Evolutionary conservation across 2,888 invertebrate genomes (phyloP).

Genomic region (Drosophila affinis): DNA sequence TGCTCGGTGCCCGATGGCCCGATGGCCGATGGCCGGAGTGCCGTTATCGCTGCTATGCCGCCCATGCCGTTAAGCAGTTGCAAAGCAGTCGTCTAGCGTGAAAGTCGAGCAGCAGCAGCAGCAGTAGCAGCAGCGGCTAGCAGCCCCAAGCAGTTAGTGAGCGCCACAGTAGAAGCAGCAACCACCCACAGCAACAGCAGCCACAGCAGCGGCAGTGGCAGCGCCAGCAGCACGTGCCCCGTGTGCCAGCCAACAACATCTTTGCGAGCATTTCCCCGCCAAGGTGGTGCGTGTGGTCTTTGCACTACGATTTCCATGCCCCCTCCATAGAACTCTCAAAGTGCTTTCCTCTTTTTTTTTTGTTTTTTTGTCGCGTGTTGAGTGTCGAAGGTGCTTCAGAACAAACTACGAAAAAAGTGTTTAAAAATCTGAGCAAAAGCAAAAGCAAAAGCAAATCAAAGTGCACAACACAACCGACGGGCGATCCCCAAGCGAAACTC

Average conservation of each 20-base stretch:
- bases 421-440: background rate
- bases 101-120: conserved; percentile 60
- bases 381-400: conserved; percentile 42
- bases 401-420: conserved; percentile 19
- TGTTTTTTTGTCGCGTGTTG: conserved; percentile 45
- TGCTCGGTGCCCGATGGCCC: background rate
- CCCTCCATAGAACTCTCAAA: conserved; percentile 9
- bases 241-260: conserved; percentile 25
- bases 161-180: conserved; percentile 2
- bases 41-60: conserved; percentile 14
- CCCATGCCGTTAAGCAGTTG: conserved; percentile 63
- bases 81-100: conserved; percentile 75
- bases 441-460: conserved; percentile 55
- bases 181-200: conserved; percentile 2
- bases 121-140: conserved; percentile 35
- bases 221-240: conserved; percentile 28
- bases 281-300: conserved; percentile 5
- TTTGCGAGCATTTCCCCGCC: background rate
- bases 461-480: conserved; percentile 45
- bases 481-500: conserved; percentile 18
- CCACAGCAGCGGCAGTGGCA: conserved; percentile 10
- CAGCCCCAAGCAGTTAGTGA: conserved; percentile 16
- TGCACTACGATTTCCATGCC: background rate
- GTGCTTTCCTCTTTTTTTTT: conserved; percentile 38
- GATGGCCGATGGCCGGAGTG: conserved; percentile 8